Evolutionary conservation across 1,140 invertebrate genomes (phyloP), one percentile per base, ranked within the genome.

Genomic region (Tetraneura akinire): DNA sequence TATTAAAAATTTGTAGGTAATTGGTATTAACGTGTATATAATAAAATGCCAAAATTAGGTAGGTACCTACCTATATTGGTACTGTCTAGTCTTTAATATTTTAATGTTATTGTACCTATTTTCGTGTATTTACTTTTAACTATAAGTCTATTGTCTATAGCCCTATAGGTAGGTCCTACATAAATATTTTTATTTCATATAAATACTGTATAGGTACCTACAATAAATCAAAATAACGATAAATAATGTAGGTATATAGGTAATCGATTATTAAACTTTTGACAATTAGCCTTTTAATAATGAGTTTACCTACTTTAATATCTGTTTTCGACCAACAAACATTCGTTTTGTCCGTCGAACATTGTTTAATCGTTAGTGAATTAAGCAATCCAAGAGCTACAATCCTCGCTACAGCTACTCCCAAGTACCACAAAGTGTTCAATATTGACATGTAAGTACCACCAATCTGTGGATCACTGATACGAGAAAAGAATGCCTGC

Each of bases 391-490:
- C 97, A 3, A 99, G 88, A 0, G 96, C 91, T 9, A 97, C 86
- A 0, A 97, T 98, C 55, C 91, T 90, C 0, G 97, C 96, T 97
- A 97, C 98, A 85, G 97, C 98, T 11, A 96, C 96, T 23, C 98
- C 98, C 29, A 99, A 88, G 89, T 99, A 99, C 45, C 91, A 91
- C 9, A 99, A 86, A 0, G 98, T 99, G 85, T 99, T 99, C 1
- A 99, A 88, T 53, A 99, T 88, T 1, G 98, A 99, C 98, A 99
- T 99, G 85, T 99, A 99, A 0, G 98, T 99, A 29, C 98, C 98
- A 21, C 98, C 98, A 5, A 99, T 95, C 0, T 90, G 87, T 0
- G 96, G 94, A 86, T 98, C 97, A 82, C 95, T 96, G 26, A 98
- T 90, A 84, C 91, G 90, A 0, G 90, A 93, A 85, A 93, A 93